Percentiles rank a stretch among this genome's conserved stretches.
These are phyloP conservation scores for Sceloporus tristichus DNA, from an alignment of 2,113 vertebrate genomes.

Conservation along the genomic window DNA sequence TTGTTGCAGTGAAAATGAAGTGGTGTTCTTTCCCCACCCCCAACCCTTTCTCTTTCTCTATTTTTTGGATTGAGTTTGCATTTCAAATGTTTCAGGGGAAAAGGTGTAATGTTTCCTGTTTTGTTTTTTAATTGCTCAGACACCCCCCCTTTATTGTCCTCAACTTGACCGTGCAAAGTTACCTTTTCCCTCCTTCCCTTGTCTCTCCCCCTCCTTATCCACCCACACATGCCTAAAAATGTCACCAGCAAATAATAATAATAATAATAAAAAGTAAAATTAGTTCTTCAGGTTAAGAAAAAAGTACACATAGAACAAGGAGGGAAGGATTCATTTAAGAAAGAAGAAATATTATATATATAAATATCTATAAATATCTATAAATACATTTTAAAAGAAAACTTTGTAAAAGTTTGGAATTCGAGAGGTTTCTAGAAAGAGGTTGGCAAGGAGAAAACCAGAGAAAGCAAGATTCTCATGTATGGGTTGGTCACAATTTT, in stretches of 20 bases:
- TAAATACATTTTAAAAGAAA: conserved; percentile 44
- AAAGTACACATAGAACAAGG: conserved; percentile 28
- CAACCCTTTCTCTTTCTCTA: no score
- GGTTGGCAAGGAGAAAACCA: not conserved
- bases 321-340: conserved; percentile 30
- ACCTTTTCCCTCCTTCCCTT: not conserved
- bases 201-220: not conserved
- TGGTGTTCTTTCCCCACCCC: not conserved
- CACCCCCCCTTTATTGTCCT: not conserved
- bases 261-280: conserved; percentile 9
- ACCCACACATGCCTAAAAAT: conserved; percentile 29
- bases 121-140: conserved; percentile 18
- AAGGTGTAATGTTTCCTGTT: conserved; percentile 18
- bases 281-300: conserved; percentile 30
- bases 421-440: conserved; percentile 34
- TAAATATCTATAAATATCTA: conserved; percentile 42
- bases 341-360: conserved; percentile 29
- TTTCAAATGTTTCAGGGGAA: conserved; percentile 41
- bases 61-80: conserved; percentile 30
- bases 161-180: not conserved
- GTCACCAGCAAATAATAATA: conserved; percentile 43
- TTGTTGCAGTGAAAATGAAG: conserved; percentile 51
- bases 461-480: not conserved
- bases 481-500: conserved; percentile 14
- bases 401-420: conserved; percentile 45